Conservation (phyloP, 2,113 vertebrate genomes). For the Trogon surrucura region DNA sequence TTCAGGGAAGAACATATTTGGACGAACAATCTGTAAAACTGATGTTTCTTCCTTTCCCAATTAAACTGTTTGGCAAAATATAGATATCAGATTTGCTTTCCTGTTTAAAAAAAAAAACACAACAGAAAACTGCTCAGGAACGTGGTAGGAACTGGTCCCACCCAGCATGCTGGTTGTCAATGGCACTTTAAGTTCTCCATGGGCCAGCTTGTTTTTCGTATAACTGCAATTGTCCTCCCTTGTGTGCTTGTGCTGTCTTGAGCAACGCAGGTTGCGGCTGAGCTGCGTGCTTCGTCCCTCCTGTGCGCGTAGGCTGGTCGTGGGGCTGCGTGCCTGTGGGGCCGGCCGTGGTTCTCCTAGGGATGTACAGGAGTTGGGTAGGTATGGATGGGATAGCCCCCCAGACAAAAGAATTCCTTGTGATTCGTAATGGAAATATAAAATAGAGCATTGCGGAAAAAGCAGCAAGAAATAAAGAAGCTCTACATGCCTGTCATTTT, state of each 20-base stretch:
- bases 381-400: not conserved
- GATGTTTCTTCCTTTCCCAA: conserved; percentile 45
- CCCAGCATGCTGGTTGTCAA: conserved; percentile 3
- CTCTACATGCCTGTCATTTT: not conserved
- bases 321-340: not conserved
- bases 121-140: not conserved
- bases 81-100: conserved; percentile 22
- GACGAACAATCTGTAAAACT: conserved; percentile 52
- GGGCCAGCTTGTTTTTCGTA: not conserved
- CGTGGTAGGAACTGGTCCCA: conserved; percentile 14
- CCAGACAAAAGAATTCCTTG: not conserved
- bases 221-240: not conserved
- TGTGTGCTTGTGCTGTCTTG: not conserved
- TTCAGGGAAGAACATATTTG: conserved; percentile 32
- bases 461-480: not conserved
- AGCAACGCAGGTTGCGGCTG: not conserved
- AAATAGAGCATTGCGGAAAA: not conserved
- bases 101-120: not conserved
- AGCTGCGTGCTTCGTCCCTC: not conserved
- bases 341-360: not conserved
- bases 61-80: conserved; percentile 54
- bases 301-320: not conserved
- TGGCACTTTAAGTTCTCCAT: not conserved
- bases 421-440: not conserved
- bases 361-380: not conserved